Conservation (phyloP, 2,888 invertebrate genomes). For the Marasmarcha lunaedactyla region DNA sequence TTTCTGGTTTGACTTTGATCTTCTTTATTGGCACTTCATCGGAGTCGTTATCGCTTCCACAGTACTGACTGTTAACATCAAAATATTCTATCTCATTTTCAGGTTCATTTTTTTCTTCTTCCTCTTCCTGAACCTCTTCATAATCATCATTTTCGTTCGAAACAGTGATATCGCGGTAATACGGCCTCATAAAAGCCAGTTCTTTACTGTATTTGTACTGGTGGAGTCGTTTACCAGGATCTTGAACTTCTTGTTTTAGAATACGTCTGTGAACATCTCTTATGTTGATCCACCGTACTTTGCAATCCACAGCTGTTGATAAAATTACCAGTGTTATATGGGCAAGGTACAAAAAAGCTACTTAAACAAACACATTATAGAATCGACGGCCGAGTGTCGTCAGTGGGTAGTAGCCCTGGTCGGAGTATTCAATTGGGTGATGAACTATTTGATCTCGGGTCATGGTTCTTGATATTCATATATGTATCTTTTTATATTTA, state of each 20-base stretch:
- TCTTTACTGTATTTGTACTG: conserved; percentile 49
- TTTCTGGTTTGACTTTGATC: conserved; percentile 16
- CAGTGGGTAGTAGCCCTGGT: no score
- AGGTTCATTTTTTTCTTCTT: conserved; percentile 25
- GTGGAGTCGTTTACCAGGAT: conserved; percentile 22
- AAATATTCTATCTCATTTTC: conserved; percentile 14
- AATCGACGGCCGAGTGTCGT: no score
- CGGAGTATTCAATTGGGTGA: no score
- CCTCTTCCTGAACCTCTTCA: conserved; percentile 17
- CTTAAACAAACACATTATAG: no score
- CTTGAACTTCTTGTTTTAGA: conserved; percentile 29
- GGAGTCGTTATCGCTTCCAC: conserved; percentile 2
- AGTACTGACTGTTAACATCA: conserved; percentile 4
- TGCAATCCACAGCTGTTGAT: conserved; percentile 46
- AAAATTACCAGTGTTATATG: no score
- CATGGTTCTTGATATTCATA: no score
- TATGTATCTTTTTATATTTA: no score
- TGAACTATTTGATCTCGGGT: no score
- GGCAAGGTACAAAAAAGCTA: no score
- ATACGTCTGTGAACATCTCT: conserved; percentile 53
- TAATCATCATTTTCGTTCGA: conserved; percentile 25
- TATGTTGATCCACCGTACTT: conserved; percentile 58
- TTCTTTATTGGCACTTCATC: conserved; percentile 20
- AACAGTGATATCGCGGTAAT: conserved; percentile 37
- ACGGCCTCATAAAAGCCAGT: conserved; percentile 42